A percentile compares a stretch with the other conserved stretches of the same genome.
Conservation (phyloP, 2,797 vertebrate genomes). For the Psittacula echo region DNA sequence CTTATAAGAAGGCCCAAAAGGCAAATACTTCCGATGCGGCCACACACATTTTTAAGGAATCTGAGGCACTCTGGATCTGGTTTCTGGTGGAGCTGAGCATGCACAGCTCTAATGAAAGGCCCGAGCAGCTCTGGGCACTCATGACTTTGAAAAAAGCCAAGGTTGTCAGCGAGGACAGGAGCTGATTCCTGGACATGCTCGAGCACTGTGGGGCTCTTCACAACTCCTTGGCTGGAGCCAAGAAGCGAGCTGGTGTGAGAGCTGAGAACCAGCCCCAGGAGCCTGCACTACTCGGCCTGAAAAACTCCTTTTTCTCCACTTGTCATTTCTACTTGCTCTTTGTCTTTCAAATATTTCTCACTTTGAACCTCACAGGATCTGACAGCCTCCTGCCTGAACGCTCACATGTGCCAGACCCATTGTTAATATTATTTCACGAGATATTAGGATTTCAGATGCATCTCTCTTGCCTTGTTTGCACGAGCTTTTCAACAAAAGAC, state of each 20-base stretch:
- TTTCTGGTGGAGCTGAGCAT: background rate
- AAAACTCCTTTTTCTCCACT: background rate
- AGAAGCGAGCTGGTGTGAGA: background rate
- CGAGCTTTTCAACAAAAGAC: conserved; percentile 61
- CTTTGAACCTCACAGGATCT: conserved; percentile 12
- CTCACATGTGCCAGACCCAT: background rate
- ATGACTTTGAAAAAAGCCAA: background rate
- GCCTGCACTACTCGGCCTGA: rapidly evolving
- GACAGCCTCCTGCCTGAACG: background rate
- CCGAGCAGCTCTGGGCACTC: background rate
- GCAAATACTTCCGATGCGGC: background rate
- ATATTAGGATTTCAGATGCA: conserved; percentile 66
- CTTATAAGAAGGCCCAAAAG: background rate
- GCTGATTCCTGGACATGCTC: background rate
- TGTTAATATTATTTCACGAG: conserved; percentile 54
- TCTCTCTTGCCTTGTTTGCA: conserved; percentile 53
- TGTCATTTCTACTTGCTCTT: conserved; percentile 36
- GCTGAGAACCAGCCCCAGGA: background rate
- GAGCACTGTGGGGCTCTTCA: background rate
- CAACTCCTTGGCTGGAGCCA: background rate
- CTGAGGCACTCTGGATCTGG: background rate
- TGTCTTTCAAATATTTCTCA: conserved; percentile 52
- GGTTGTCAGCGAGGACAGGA: background rate
- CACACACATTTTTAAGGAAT: background rate
- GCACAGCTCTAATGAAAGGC: background rate